These are phyloP conservation scores for Strigamia crassipes DNA, from an alignment of 2,888 invertebrate species.

Conservation along the genomic window DNA sequence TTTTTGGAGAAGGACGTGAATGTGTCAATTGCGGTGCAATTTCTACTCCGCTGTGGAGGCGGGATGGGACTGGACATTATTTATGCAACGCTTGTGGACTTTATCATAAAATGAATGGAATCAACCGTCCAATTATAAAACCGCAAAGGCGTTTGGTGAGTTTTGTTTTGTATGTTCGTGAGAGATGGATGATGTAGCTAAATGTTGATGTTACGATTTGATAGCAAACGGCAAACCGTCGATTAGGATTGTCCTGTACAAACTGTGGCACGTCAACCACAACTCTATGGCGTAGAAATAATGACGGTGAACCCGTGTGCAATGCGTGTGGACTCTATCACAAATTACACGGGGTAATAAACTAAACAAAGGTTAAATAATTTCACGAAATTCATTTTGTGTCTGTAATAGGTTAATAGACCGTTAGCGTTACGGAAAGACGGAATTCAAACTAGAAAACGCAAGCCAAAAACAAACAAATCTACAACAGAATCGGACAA, in stretches of 20 bases:
- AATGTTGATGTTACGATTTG: not conserved
- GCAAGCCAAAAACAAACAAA: constrained; percentile 72
- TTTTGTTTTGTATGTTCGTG: not conserved
- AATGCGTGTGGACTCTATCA: constrained; percentile 98
- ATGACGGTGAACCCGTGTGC: constrained; percentile 93
- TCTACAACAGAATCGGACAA: not conserved
- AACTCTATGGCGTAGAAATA: constrained; percentile 94
- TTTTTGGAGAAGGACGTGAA: constrained; percentile 79
- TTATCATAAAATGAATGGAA: constrained; percentile 99
- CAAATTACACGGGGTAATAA: constrained; percentile 78
- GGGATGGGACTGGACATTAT: constrained; percentile 96
- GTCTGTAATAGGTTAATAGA: constrained; percentile 63
- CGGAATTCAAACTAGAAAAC: constrained; percentile 93
- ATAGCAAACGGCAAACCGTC: constrained; percentile 12
- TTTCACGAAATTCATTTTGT: not conserved
- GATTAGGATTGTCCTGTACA: constrained; percentile 77
- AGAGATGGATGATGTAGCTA: not conserved
- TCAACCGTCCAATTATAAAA: constrained; percentile 95
- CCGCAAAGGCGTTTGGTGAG: constrained; percentile 62
- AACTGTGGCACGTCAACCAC: constrained; percentile 92
- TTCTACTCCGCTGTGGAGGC: constrained; percentile 93
- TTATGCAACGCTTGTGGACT: constrained; percentile 98
- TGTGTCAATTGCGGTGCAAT: constrained; percentile 98
- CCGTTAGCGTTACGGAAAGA: constrained; percentile 94
- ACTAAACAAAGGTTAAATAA: not conserved